A percentile compares a stretch with the other conserved stretches of the same genome.
These are phyloP conservation scores for Oryzias sinensis DNA, from an alignment of 2,797 vertebrate species.

Conservation along the genomic window DNA sequence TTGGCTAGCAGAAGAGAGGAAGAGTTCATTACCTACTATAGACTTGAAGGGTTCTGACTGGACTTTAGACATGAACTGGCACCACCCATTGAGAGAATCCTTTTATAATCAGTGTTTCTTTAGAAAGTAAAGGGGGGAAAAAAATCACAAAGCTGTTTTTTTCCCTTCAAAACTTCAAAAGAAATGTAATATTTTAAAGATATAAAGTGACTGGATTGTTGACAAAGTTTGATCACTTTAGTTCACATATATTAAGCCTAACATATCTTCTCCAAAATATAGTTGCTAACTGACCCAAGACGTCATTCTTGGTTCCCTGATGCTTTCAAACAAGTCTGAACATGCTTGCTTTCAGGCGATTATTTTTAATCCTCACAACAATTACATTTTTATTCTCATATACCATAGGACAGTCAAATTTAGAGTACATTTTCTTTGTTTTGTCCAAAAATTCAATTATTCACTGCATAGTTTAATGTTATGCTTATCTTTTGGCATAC, in stretches of 20 bases:
- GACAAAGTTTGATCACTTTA: not conserved
- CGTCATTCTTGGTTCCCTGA: constrained; percentile 8
- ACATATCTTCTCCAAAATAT: not conserved
- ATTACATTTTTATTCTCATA: constrained; percentile 9
- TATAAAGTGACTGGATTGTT: not conserved
- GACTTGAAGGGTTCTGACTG: constrained; percentile 1
- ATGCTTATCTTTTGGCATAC: too few relatives aligned
- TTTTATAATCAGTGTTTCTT: not conserved
- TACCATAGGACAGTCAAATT: not conserved
- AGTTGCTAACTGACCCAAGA: constrained; percentile 1
- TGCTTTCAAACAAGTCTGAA: constrained; percentile 23
- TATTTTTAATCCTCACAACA: constrained; percentile 14
- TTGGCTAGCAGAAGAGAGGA: constrained; percentile 30
- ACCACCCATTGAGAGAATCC: constrained; percentile 27
- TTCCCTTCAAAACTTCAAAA: not conserved
- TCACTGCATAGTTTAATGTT: too few relatives aligned
- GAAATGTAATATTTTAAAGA: not conserved
- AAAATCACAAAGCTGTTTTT: not conserved
- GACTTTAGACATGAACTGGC: constrained; percentile 38
- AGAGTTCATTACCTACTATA: constrained; percentile 28
- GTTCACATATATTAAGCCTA: not conserved
- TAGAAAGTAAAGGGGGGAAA: not conserved
- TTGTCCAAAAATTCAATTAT: too few relatives aligned
- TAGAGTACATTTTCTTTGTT: too few relatives aligned
- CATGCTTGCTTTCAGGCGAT: constrained; percentile 12